Percentiles rank a stretch among this genome's conserved stretches.
Evolutionary conservation across 1,140 invertebrate species (phyloP).

Genomic region (Pogonomyrmex barbatus): DNA sequence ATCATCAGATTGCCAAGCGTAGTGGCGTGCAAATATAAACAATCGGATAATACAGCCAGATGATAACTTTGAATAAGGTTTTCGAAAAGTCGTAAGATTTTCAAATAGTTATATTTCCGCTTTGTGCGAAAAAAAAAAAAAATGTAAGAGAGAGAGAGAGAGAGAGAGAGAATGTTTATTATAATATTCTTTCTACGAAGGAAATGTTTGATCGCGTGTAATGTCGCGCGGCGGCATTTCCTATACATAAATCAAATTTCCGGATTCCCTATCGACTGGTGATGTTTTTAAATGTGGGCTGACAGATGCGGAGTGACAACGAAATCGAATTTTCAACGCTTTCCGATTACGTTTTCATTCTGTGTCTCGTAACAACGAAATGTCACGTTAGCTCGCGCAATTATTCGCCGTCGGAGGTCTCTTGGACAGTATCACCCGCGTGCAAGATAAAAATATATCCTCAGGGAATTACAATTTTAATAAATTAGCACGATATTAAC

Average conservation of each 20-base stretch:
- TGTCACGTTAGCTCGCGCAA: not conserved
- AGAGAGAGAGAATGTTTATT: not conserved
- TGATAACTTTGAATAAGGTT: not conserved
- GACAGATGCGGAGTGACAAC: not conserved
- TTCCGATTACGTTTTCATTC: not conserved
- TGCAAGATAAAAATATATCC: slow-evolving; percentile 21
- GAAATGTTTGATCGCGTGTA: slow-evolving; percentile 6
- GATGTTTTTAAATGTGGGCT: slow-evolving; percentile 35
- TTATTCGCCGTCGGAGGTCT: not conserved
- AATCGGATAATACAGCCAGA: not conserved
- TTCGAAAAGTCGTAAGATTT: not conserved
- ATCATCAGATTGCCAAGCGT: not conserved
- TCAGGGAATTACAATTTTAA: slow-evolving; percentile 52
- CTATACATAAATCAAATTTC: slow-evolving; percentile 24
- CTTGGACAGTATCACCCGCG: slow-evolving; percentile 10
- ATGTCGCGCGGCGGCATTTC: not conserved
- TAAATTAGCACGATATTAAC: slow-evolving; percentile 55
- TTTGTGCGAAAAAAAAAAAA: not conserved
- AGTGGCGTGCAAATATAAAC: slow-evolving; percentile 20
- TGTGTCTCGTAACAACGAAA: not conserved
- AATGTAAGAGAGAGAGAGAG: not conserved
- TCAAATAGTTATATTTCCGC: not conserved
- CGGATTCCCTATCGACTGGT: not conserved
- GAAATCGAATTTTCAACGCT: slow-evolving; percentile 40
- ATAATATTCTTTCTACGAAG: slow-evolving; percentile 14